phyloP scores from a whole-genome alignment of 2,888 invertebrate species.

The Fabriciana adippe region DNA sequence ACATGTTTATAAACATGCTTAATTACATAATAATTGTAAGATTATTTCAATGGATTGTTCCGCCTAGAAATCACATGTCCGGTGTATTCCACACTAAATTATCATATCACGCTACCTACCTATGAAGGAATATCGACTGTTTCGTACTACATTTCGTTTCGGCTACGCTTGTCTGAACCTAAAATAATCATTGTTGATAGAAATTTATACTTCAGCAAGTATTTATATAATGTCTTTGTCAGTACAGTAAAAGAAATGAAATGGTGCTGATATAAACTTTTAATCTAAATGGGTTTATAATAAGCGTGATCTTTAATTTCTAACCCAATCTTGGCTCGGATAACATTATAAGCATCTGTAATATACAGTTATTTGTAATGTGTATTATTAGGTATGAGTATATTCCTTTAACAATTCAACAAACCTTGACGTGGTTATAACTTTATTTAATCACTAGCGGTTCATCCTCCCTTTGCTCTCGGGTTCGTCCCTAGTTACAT shows the following conservation, averaged over 20 bases:
- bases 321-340: too few species aligned
- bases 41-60: constrained; percentile 38
- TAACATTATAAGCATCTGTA: too few species aligned
- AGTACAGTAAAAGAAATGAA: not conserved
- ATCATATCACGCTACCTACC: constrained; percentile 24
- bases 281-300: not conserved
- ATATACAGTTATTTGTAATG: too few species aligned
- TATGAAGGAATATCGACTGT: constrained; percentile 20
- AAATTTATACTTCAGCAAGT: not conserved
- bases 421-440: too few species aligned
- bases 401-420: too few species aligned
- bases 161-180: constrained; percentile 24
- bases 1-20: not conserved
- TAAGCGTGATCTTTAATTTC: too few species aligned
- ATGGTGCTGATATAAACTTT: not conserved
- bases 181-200: constrained; percentile 13
- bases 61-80: constrained; percentile 53
- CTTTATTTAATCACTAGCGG: too few species aligned
- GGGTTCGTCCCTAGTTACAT: too few species aligned
- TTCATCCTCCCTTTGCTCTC: too few species aligned
- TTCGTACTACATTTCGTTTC: constrained; percentile 15
- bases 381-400: too few species aligned
- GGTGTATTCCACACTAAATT: constrained; percentile 37
- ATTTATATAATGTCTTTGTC: constrained; percentile 8
- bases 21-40: constrained; percentile 20